Evolutionary conservation across 2,113 vertebrate species (phyloP).

Genomic region (Bos indicus): DNA sequence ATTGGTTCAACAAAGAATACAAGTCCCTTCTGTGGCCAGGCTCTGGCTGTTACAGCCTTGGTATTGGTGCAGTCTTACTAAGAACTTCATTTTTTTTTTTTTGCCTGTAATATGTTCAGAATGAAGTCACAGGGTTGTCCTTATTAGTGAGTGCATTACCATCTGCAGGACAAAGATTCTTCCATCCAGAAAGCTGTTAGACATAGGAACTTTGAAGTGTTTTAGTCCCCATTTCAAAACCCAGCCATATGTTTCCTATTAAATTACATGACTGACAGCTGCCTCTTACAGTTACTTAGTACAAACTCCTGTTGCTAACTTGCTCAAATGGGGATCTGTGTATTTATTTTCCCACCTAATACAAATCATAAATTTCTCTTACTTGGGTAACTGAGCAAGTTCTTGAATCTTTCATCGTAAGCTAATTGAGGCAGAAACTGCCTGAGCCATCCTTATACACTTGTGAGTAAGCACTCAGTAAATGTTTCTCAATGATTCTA

Average conservation of each 20-base stretch:
- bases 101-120: neutral
- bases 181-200: neutral
- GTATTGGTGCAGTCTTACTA: neutral
- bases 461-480: neutral
- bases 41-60: neutral
- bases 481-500: neutral
- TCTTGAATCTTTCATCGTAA: neutral
- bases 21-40: neutral
- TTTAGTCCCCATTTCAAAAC: neutral
- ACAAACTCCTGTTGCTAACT: neutral
- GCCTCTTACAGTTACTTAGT: neutral
- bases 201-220: neutral
- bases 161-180: neutral
- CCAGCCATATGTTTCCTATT: neutral
- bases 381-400: neutral
- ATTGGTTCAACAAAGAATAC: neutral
- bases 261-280: neutral
- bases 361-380: neutral
- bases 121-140: neutral
- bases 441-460: neutral
- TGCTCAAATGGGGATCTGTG: neutral
- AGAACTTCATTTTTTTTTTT: neutral
- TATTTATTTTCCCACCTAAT: slow-evolving; percentile 2
- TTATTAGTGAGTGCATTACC: neutral
- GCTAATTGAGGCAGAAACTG: neutral